phyloP scores from a whole-genome alignment of 1,140 invertebrate genomes.

The Drosophila obscura region DNA sequence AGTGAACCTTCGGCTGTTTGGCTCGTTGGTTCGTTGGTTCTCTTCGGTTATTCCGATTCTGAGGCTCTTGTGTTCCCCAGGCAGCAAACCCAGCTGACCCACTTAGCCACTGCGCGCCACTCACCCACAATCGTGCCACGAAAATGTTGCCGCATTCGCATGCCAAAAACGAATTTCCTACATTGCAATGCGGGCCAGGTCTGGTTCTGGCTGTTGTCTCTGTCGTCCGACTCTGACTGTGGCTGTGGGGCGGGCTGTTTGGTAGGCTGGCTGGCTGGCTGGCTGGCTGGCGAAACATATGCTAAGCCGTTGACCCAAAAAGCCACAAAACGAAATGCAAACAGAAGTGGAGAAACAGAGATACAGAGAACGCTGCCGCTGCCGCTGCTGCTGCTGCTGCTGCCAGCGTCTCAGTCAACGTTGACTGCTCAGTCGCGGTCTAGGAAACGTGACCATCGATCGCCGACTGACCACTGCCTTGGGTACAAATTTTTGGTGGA shows the following conservation, averaged over 20 bases:
- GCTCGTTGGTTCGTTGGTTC: conserved; percentile 17
- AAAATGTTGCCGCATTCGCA: conserved; percentile 63
- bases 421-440: conserved; percentile 1
- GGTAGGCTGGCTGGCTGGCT: conserved; percentile 45
- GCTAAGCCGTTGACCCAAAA: conserved; percentile 81
- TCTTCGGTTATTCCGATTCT: conserved; percentile 20
- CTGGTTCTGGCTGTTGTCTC: background rate
- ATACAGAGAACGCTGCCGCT: conserved; percentile 32
- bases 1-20: conserved; percentile 24
- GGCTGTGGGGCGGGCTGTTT: conserved; percentile 39
- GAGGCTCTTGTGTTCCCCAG: conserved; percentile 21
- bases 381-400: conserved; percentile 18
- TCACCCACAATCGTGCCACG: conserved; percentile 64
- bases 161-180: conserved; percentile 78
- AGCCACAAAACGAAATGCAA: conserved; percentile 81
- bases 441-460: conserved; percentile 56
- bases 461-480: no score
- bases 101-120: conserved; percentile 46
- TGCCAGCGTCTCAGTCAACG: background rate
- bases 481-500: conserved; percentile 18
- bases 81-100: conserved; percentile 41
- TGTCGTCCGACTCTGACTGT: background rate
- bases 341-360: conserved; percentile 50
- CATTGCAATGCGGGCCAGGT: conserved; percentile 70
- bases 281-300: conserved; percentile 68